Evolutionary conservation across 2,888 invertebrate species (phyloP).

Genomic region (Latrodectus hesperus): DNA sequence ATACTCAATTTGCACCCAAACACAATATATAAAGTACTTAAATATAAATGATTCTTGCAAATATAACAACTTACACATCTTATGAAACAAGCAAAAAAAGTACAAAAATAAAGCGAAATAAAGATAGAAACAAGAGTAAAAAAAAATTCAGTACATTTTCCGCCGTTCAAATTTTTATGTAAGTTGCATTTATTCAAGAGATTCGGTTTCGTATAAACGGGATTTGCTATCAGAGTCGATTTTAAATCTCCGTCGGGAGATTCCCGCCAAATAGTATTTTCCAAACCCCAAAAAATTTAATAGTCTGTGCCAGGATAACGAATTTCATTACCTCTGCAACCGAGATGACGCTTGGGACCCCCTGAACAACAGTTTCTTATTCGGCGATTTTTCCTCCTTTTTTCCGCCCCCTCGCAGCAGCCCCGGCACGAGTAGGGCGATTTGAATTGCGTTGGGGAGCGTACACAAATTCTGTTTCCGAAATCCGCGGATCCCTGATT

Average conservation of each 20-base stretch:
- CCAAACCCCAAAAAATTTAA: slow-evolving; percentile 58
- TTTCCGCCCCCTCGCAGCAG: slow-evolving; percentile 16
- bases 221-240: slow-evolving; percentile 59
- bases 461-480: slow-evolving; percentile 9
- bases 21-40: too few species aligned
- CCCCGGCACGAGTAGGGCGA: slow-evolving; percentile 22
- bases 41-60: too few species aligned
- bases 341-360: slow-evolving; percentile 15
- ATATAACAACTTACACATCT: too few species aligned
- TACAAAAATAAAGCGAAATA: not conserved
- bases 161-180: slow-evolving; percentile 23
- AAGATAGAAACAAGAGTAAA: not conserved
- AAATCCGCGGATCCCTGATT: slow-evolving; percentile 1
- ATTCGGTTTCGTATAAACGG: slow-evolving; percentile 56
- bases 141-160: slow-evolving; percentile 26
- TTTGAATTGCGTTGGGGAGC: slow-evolving; percentile 41
- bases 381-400: slow-evolving; percentile 16
- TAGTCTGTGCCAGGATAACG: slow-evolving; percentile 63
- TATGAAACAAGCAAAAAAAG: not conserved
- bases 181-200: slow-evolving; percentile 66
- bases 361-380: slow-evolving; percentile 64
- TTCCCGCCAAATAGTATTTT: slow-evolving; percentile 65
- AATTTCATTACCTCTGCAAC: slow-evolving; percentile 63
- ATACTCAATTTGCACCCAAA: too few species aligned
- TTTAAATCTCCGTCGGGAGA: slow-evolving; percentile 64